These are phyloP conservation scores for Aspidoscelis tigris DNA, from an alignment of 2,113 vertebrate genomes.

Conservation along the genomic window DNA sequence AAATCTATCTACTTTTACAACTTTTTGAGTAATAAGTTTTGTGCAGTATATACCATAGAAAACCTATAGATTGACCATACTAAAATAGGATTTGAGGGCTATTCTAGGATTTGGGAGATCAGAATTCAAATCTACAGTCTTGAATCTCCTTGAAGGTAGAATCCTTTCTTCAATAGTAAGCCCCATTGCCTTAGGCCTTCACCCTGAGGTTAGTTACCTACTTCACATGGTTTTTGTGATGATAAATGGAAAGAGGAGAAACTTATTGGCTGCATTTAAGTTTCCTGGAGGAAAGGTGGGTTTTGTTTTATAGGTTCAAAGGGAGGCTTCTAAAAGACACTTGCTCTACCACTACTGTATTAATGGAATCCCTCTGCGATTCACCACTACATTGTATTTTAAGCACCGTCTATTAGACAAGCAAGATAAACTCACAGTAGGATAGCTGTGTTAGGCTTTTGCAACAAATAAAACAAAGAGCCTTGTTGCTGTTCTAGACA, in stretches of 20 bases:
- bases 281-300: too few relatives aligned
- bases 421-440: too few relatives aligned
- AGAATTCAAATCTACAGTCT: too few relatives aligned
- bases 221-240: background rate
- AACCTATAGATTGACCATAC: background rate
- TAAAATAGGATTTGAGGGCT: too few relatives aligned
- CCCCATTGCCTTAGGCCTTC: background rate
- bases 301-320: background rate
- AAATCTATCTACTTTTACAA: background rate
- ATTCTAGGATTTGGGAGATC: too few relatives aligned
- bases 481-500: too few relatives aligned
- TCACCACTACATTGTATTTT: too few relatives aligned
- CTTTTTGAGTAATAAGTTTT: background rate
- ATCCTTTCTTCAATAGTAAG: background rate
- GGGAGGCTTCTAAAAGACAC: background rate
- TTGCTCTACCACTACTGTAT: background rate
- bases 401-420: too few relatives aligned
- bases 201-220: background rate
- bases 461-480: too few relatives aligned
- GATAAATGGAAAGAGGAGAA: background rate
- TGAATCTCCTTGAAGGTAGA: too few relatives aligned
- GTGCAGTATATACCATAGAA: background rate
- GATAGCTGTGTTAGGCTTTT: too few relatives aligned
- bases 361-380: background rate
- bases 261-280: background rate